Base-by-base conservation (phyloP, 2,888 invertebrate species). In the Rhamphomyia laevipes region DNA sequence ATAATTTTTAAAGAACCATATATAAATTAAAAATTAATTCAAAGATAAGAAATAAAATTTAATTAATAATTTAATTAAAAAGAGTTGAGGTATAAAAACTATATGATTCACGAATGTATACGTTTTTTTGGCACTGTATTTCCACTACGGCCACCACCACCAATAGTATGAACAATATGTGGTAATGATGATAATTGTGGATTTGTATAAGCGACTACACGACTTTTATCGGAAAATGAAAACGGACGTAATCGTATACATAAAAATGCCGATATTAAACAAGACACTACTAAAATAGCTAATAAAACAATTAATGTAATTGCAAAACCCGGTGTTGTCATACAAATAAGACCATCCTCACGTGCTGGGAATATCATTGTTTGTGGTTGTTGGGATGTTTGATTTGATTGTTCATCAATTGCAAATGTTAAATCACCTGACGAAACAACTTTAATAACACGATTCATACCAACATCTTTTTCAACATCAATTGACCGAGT, bases 241-340 rank as follows among this genome's bases (percentile, higher is more conserved):
- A 85, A 82, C 15, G 86, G 86, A 59, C 85, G 76, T 60, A 91
- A 74, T 58, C 87, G 81, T 43, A 91, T 76, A 68, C 88, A 92
- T 16, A 93, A 75, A 60, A 92, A 82, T 18, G 89, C 86, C 45
- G 92, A 91, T 55, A 91, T 77, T 31, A 89, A 74, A 64, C 91
- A 93, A 11, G 92, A 90, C 51, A 86, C 81, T 49, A 92, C 73
- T 57, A 93, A 73, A 46, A 92, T 85, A 47, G 83, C 86, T 51
- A 93, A 75, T 21, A 93, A 76, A 43, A 92, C 79, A 46, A 91
- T 80, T 27, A 93, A 74, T 27, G 90, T 88, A 31, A 88, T 85
- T 37, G 90, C 86, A 63, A 93, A 93, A 12, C 92, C 90, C n/a
- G 90, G 86, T 5, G 91, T 91, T 1, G 92, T 91, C 90, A 93